phyloP scores from a whole-genome alignment of 2,113 vertebrate genomes.

The Eulacestoma nigropectus region DNA sequence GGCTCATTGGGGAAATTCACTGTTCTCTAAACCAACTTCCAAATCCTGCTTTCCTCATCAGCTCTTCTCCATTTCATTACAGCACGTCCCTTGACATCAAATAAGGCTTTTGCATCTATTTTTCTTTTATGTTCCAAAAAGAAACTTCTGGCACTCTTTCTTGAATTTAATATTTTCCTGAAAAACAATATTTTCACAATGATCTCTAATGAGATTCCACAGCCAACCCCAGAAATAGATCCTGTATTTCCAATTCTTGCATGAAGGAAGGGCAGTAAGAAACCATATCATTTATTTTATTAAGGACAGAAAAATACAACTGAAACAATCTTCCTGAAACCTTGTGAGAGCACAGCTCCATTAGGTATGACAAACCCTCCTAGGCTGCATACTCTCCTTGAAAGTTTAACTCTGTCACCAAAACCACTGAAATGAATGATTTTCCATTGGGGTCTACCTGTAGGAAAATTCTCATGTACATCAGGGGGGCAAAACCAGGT shows the following conservation, averaged over 20 bases:
- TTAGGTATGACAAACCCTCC: not conserved
- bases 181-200: slow-evolving; percentile 26
- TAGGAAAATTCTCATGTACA: not conserved
- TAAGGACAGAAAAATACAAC: not conserved
- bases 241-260: not conserved
- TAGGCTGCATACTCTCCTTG: not conserved
- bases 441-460: not conserved
- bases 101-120: slow-evolving; percentile 23
- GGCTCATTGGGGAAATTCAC: slow-evolving; percentile 5
- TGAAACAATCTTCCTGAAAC: not conserved
- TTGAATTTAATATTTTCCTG: slow-evolving; percentile 5
- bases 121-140: not conserved
- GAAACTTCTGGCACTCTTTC: not conserved
- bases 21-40: slow-evolving; percentile 1
- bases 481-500: not conserved
- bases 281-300: not conserved
- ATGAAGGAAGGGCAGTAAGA: not conserved
- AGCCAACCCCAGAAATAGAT: not conserved
- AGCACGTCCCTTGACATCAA: not conserved
- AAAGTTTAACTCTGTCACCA: not conserved
- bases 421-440: not conserved
- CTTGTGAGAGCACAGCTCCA: not conserved
- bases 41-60: slow-evolving; percentile 50
- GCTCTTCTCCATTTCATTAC: slow-evolving; percentile 28
- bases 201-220: not conserved